A percentile compares a stretch with the other conserved stretches of the same genome.
Evolutionary conservation across 2,888 invertebrate species (phyloP).

Genomic region (Tiliacea citrago): DNA sequence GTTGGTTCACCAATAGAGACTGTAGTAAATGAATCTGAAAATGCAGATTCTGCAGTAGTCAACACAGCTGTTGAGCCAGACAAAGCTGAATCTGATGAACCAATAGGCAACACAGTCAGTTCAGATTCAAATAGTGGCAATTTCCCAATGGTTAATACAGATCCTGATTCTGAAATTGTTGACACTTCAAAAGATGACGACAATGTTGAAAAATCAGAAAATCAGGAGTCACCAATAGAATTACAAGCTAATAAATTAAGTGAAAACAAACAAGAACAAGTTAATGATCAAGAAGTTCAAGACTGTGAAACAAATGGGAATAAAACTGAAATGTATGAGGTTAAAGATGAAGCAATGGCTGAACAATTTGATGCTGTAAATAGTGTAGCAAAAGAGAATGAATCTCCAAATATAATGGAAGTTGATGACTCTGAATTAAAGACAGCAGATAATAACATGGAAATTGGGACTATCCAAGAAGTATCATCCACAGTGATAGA

Average conservation of each 20-base stretch:
- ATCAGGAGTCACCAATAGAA: background rate
- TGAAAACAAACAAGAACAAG: background rate
- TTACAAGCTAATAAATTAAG: background rate
- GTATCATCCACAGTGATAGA: slow-evolving; percentile 6
- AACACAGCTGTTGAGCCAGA: background rate
- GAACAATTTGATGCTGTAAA: background rate
- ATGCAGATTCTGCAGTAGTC: background rate
- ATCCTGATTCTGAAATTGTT: background rate
- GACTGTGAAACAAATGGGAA: slow-evolving; percentile 2
- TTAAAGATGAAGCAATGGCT: background rate
- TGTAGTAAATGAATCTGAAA: background rate
- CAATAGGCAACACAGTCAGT: background rate
- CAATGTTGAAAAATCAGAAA: background rate
- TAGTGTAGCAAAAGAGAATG: slow-evolving; percentile 17
- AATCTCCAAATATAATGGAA: slow-evolving; percentile 40
- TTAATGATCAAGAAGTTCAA: background rate
- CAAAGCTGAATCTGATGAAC: background rate
- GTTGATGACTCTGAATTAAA: slow-evolving; percentile 29
- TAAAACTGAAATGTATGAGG: background rate
- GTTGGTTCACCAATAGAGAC: background rate
- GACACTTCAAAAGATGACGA: background rate
- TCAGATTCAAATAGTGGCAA: slow-evolving; percentile 7
- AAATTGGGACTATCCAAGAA: slow-evolving; percentile 18
- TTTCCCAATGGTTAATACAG: background rate
- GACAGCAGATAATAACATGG: slow-evolving; percentile 7